Evolutionary conservation across 2,113 vertebrate species (phyloP), one percentile per base, ranked within the genome.

Genomic region (Pachypanchax playfairii): DNA sequence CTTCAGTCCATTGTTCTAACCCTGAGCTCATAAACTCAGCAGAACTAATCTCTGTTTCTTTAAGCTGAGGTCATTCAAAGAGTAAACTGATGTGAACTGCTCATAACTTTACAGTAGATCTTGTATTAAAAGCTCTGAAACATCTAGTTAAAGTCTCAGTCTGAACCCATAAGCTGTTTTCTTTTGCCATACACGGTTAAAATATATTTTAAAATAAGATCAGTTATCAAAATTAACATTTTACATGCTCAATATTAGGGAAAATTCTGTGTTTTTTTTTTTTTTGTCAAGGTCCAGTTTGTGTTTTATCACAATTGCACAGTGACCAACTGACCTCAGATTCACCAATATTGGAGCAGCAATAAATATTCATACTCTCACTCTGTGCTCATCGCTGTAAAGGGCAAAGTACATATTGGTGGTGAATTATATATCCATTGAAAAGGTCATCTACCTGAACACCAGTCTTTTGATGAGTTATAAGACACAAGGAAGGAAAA

Each of bases 391-490:
- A 85, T 87, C 82, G 71, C 71, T 80, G 79, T 79, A 89, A 88
- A 90, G 89, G 88, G 83, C 87, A 90, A 76, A 85, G 75, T 87
- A 88, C 84, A 89, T 87, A 87, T 88, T 80, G 84, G 77, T 82
- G 75, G 84, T 86, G 85, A 88, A 89, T 88, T 88, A 90, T 88
- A 87, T 85, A 89, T 87, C 83, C 73, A 82, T 83, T 82, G 82
- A 79, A 89, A 90, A 90, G 89, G 89, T 90, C 89, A 85, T 62
- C 73, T 65, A 84, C 70, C 71, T 82, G 85, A 84, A 88, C 84
- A 86, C 77, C 84, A 85, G 79, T 88, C 83, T 76, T 79, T 76
- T 73, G 65, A 81, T 86, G 82, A 87, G 66, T 90, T 83, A 86
- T 74, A 53, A 70, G 70, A 75, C 69, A 67, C n/a, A 15, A 35